Evolutionary conservation across 2,888 invertebrate species (phyloP).

Genomic region (Dendrolimus pini): DNA sequence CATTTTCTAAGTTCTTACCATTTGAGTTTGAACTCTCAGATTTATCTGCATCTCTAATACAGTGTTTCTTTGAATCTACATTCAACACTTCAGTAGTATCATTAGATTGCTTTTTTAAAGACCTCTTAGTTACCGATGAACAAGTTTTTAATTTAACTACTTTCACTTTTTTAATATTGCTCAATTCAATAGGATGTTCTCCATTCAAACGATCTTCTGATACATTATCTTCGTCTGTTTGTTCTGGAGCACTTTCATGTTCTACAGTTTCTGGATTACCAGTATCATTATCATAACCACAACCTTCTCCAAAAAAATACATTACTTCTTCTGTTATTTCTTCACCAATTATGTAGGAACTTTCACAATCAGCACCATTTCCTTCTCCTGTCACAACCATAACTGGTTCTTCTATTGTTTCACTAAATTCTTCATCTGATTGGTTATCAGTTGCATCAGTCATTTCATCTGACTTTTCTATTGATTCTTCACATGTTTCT

Average conservation of each 20-base stretch:
- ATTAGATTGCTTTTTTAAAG: slow-evolving; percentile 58
- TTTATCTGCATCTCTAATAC: slow-evolving; percentile 50
- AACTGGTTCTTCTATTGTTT: slow-evolving; percentile 84
- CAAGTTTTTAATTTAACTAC: slow-evolving; percentile 43
- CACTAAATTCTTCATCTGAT: slow-evolving; percentile 57
- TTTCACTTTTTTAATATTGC: slow-evolving; percentile 43
- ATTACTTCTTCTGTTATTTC: slow-evolving; percentile 84
- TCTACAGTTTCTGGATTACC: slow-evolving; percentile 78
- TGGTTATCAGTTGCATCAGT: neutral
- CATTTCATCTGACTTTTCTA: neutral
- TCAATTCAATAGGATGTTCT: slow-evolving; percentile 39
- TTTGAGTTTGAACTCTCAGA: slow-evolving; percentile 47
- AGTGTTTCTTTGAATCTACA: slow-evolving; percentile 60
- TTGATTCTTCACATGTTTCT: neutral
- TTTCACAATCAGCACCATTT: slow-evolving; percentile 80
- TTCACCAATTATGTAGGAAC: slow-evolving; percentile 77
- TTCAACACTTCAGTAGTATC: slow-evolving; percentile 50
- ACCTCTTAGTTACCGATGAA: slow-evolving; percentile 46
- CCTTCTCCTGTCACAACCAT: slow-evolving; percentile 83
- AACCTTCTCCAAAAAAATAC: slow-evolving; percentile 83
- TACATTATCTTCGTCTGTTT: slow-evolving; percentile 45
- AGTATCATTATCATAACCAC: slow-evolving; percentile 83
- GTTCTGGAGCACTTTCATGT: slow-evolving; percentile 36
- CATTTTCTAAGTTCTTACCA: slow-evolving; percentile 33
- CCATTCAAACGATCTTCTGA: slow-evolving; percentile 57